Conservation (phyloP, 1,140 invertebrate species). For the Chionoecetes opilio region DNA sequence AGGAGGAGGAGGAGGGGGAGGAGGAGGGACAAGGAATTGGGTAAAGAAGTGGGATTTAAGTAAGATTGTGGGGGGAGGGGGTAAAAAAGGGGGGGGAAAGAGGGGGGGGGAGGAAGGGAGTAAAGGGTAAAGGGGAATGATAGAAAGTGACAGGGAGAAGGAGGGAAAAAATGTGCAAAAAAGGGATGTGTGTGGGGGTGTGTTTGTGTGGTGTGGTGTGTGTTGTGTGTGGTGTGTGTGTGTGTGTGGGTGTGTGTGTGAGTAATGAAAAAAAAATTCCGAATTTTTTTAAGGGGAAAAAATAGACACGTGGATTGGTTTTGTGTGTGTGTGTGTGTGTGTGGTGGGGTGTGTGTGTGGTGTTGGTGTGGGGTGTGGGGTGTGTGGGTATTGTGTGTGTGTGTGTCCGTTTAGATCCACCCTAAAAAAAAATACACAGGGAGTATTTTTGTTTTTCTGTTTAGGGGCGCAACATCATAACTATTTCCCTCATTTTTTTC, state of each 20-base stretch:
- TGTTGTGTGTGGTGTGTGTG: no score
- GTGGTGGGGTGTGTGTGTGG: no score
- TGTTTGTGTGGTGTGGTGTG: no score
- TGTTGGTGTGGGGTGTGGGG: neutral
- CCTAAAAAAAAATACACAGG: neutral
- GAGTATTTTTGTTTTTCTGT: neutral
- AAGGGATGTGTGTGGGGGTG: neutral
- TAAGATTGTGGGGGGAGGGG: neutral
- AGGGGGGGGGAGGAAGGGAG: neutral
- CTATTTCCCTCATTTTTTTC: neutral
- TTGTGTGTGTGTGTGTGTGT: no score
- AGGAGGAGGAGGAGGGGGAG: neutral
- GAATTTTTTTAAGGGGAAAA: no score
- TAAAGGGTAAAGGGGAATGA: no score
- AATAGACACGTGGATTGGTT: no score
- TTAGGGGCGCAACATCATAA: neutral
- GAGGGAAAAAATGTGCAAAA: neutral
- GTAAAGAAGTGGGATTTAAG: no score
- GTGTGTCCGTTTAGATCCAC: no score
- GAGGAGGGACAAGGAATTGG: neutral
- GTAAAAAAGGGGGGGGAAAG: neutral
- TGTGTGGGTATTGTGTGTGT: constrained; percentile 7
- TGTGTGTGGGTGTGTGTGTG: neutral
- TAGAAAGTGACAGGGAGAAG: no score
- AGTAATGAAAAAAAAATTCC: no score